Evolutionary conservation across 2,113 vertebrate genomes (phyloP).

Genomic region (Percina caprodes): DNA sequence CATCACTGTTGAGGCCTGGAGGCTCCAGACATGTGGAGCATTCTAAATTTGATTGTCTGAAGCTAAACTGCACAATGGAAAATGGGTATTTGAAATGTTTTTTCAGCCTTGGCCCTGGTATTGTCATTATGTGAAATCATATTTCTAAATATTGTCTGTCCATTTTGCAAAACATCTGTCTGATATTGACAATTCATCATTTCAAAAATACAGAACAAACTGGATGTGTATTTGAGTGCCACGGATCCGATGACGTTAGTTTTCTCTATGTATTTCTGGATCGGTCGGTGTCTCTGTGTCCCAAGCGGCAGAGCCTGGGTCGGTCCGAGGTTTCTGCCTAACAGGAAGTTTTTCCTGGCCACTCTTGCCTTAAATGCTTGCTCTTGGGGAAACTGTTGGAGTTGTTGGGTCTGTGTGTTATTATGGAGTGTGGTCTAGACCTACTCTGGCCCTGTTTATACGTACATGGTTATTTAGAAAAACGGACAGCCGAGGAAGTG

Average conservation of each 20-base stretch:
- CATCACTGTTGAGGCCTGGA: neutral
- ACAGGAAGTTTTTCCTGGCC: too few relatives aligned
- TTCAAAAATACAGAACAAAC: neutral
- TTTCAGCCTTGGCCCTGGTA: neutral
- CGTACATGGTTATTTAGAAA: too few relatives aligned
- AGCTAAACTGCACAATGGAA: conserved; percentile 12
- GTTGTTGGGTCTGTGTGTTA: too few relatives aligned
- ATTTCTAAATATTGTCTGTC: conserved; percentile 3
- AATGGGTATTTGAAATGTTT: neutral
- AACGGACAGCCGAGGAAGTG: too few relatives aligned
- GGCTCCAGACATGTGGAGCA: conserved; percentile 19
- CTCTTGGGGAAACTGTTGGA: too few relatives aligned
- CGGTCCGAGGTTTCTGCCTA: too few relatives aligned
- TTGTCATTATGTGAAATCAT: conserved; percentile 1
- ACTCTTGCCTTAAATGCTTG: too few relatives aligned
- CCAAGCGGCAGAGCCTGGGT: too few relatives aligned
- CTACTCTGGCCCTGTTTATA: too few relatives aligned
- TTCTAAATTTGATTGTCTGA: conserved; percentile 22
- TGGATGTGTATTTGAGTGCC: neutral
- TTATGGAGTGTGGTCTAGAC: too few relatives aligned
- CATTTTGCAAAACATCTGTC: neutral
- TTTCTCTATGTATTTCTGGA: too few relatives aligned
- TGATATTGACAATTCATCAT: neutral
- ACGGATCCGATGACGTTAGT: neutral
- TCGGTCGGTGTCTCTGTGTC: too few relatives aligned